A percentile compares a stretch with the other conserved stretches of the same genome.
Conservation (phyloP, 2,888 invertebrate genomes). For the Dicranocentrus wangi region DNA sequence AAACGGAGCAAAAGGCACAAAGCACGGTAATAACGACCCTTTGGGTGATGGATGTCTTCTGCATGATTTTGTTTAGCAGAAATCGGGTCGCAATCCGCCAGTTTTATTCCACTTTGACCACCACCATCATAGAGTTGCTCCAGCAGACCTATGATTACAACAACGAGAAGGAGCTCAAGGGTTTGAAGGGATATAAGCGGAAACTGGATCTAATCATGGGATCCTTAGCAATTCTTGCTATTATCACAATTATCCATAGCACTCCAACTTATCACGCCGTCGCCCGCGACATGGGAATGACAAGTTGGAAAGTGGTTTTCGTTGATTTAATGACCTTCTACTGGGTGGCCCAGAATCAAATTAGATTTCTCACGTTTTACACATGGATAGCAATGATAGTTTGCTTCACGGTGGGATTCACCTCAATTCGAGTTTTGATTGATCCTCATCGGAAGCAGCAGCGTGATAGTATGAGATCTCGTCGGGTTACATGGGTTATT, state of each 20-base stretch:
- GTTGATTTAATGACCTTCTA: not conserved
- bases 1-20: not conserved
- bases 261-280: not conserved
- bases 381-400: constrained; percentile 8
- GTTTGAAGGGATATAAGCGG: not conserved
- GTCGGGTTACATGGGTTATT: not conserved
- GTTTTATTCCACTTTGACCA: not conserved
- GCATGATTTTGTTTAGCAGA: not conserved
- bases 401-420: constrained; percentile 20
- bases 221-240: not conserved
- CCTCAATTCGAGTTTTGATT: not conserved
- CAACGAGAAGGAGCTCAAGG: not conserved
- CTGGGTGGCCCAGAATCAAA: constrained; percentile 4
- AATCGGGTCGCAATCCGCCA: not conserved
- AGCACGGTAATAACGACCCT: not conserved
- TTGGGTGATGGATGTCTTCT: not conserved
- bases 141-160: not conserved
- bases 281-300: not conserved
- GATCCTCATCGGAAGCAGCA: not conserved
- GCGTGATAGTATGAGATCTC: not conserved
- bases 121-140: not conserved
- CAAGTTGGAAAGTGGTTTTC: constrained; percentile 2
- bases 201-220: not conserved
- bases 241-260: not conserved
- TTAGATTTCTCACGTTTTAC: constrained; percentile 17